Evolutionary conservation across 1,140 invertebrate species (phyloP).

Genomic region (Tachypleus tridentatus): DNA sequence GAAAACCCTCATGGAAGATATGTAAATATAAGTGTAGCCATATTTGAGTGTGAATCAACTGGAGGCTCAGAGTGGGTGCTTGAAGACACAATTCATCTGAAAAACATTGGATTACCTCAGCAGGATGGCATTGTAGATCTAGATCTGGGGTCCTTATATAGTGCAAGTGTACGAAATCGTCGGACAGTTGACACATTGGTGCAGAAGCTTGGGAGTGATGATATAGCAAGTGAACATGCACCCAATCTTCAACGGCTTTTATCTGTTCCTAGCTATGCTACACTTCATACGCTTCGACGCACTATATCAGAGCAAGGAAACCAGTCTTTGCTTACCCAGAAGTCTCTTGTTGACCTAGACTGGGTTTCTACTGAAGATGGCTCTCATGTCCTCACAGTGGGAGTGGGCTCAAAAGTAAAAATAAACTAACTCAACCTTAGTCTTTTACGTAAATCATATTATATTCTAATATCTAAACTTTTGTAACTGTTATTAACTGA

Average conservation of each 20-base stretch:
- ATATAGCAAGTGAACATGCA: slow-evolving; percentile 10
- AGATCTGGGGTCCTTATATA: slow-evolving; percentile 68
- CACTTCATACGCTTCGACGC: slow-evolving; percentile 71
- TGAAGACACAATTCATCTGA: slow-evolving; percentile 89
- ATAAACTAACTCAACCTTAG: too few relatives aligned
- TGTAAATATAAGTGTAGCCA: slow-evolving; percentile 86
- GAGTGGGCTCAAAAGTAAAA: slow-evolving; percentile 71
- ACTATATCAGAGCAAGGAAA: slow-evolving; percentile 84
- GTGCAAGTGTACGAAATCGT: slow-evolving; percentile 56
- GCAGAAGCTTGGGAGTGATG: slow-evolving; percentile 15
- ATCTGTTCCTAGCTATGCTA: slow-evolving; percentile 85
- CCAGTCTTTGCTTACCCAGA: slow-evolving; percentile 63
- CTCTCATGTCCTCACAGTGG: slow-evolving; percentile 92
- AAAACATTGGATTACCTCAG: slow-evolving; percentile 70
- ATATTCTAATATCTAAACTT: too few relatives aligned
- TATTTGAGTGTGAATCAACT: slow-evolving; percentile 98
- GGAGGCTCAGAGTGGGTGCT: slow-evolving; percentile 95
- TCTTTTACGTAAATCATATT: too few relatives aligned
- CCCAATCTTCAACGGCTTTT: slow-evolving; percentile 39
- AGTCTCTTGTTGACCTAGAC: slow-evolving; percentile 72
- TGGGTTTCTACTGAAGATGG: slow-evolving; percentile 99
- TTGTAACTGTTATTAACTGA: too few relatives aligned
- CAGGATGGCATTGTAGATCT: slow-evolving; percentile 54
- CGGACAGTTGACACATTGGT: slow-evolving; percentile 19
- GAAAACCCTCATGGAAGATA: slow-evolving; percentile 63